Evolutionary conservation across 1,140 invertebrate species (phyloP).

Genomic region (Lethocerus indicus): DNA sequence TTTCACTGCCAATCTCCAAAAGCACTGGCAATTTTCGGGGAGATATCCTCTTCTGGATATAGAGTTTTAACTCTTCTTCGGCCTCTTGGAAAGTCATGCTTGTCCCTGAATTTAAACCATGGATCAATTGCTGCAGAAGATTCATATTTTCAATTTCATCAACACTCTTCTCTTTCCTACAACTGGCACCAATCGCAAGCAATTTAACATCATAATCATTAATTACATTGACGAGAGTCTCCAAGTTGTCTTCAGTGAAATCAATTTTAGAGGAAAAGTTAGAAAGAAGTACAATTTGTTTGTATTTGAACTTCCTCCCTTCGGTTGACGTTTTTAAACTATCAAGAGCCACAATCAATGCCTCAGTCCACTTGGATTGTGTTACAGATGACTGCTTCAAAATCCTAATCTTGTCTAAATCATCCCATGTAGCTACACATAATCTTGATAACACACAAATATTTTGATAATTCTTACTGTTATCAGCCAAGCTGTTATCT

Average conservation of each 20-base stretch:
- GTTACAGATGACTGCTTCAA: background rate
- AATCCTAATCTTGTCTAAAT: background rate
- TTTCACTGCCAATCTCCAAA: slow-evolving; percentile 8
- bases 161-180: slow-evolving; percentile 2
- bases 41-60: slow-evolving; percentile 9
- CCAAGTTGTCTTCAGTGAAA: background rate
- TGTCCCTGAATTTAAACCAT: slow-evolving; percentile 1
- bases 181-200: slow-evolving; percentile 1
- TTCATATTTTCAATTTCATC: background rate
- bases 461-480: background rate
- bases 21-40: background rate
- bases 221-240: slow-evolving; percentile 1
- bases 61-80: slow-evolving; percentile 9
- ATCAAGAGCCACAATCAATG: slow-evolving; percentile 6
- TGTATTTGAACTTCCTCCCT: slow-evolving; percentile 5
- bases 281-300: slow-evolving; percentile 9
- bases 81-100: slow-evolving; percentile 6
- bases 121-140: background rate
- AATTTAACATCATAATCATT: slow-evolving; percentile 3
- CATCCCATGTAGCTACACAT: background rate
- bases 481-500: background rate
- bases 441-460: background rate
- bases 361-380: slow-evolving; percentile 4
- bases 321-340: slow-evolving; percentile 6
- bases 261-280: background rate